Percentiles rank a stretch among this genome's conserved stretches.
Conservation (phyloP, 2,888 invertebrate genomes). For the Scrobipalpa atriplicella region DNA sequence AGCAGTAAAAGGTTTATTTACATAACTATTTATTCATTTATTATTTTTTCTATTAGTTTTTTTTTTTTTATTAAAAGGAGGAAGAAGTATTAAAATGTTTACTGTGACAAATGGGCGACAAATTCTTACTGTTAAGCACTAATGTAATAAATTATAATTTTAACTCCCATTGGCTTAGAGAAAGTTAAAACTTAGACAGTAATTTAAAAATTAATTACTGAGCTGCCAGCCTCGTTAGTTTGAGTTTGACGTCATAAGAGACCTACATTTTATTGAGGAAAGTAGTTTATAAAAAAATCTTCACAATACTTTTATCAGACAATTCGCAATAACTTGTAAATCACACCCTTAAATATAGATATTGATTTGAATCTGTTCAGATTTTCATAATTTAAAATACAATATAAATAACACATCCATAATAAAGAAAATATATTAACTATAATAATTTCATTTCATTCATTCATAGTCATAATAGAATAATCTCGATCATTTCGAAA, state of each 20-base stretch:
- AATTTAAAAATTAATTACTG: no score
- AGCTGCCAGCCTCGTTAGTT: neutral
- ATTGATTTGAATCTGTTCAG: neutral
- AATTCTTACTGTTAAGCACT: no score
- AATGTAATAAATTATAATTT: no score
- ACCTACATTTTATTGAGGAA: neutral
- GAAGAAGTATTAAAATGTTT: neutral
- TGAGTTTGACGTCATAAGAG: neutral
- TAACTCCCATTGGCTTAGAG: no score
- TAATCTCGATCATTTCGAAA: slow-evolving; percentile 27
- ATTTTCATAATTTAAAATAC: neutral
- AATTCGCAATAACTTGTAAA: neutral
- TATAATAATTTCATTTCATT: slow-evolving; percentile 15
- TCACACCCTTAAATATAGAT: neutral
- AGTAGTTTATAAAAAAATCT: slow-evolving; percentile 8
- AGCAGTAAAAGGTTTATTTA: neutral
- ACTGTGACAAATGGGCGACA: no score
- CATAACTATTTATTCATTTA: no score
- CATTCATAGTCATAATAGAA: slow-evolving; percentile 15
- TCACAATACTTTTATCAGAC: slow-evolving; percentile 7
- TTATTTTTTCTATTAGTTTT: neutral
- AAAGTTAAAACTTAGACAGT: no score
- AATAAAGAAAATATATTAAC: slow-evolving; percentile 2
- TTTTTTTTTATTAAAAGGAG: neutral
- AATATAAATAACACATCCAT: neutral